Conservation (phyloP, 2,888 invertebrate species). For the Pollenia angustigena region DNA sequence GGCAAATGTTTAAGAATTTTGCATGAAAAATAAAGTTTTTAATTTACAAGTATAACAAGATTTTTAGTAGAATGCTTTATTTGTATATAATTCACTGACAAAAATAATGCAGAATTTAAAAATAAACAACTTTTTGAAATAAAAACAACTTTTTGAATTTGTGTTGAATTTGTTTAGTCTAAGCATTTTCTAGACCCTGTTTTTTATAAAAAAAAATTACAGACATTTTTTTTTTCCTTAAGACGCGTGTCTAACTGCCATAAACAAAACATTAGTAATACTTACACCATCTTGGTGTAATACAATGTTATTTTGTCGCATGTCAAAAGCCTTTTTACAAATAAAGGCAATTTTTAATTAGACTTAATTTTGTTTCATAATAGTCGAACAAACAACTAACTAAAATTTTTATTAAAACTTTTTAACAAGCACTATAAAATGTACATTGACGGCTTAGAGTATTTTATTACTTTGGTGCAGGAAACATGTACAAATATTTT, state of each 20-base stretch:
- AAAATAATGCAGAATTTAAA: too few species aligned
- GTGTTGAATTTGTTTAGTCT: background rate
- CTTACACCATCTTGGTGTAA: conserved; percentile 41
- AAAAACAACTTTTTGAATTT: too few species aligned
- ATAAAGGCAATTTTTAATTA: conserved; percentile 34
- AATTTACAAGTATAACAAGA: too few species aligned
- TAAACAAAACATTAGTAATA: conserved; percentile 52
- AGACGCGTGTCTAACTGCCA: conserved; percentile 48
- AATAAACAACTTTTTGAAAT: too few species aligned
- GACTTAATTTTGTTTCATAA: conserved; percentile 8
- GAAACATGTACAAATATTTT: background rate
- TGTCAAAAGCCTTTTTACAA: conserved; percentile 26
- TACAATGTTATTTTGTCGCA: conserved; percentile 35
- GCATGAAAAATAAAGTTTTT: too few species aligned
- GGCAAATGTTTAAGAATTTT: too few species aligned
- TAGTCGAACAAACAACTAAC: background rate
- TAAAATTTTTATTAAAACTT: conserved; percentile 18
- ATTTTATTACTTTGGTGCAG: conserved; percentile 32
- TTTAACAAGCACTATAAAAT: conserved; percentile 4
- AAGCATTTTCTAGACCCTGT: background rate
- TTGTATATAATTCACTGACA: too few species aligned
- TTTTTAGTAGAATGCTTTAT: too few species aligned
- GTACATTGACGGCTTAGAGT: background rate
- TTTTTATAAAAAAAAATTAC: background rate
- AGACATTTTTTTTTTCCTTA: background rate